These are phyloP conservation scores for Eupleurogrammus muticus DNA, from an alignment of 2,797 vertebrate genomes.

Conservation along the genomic window DNA sequence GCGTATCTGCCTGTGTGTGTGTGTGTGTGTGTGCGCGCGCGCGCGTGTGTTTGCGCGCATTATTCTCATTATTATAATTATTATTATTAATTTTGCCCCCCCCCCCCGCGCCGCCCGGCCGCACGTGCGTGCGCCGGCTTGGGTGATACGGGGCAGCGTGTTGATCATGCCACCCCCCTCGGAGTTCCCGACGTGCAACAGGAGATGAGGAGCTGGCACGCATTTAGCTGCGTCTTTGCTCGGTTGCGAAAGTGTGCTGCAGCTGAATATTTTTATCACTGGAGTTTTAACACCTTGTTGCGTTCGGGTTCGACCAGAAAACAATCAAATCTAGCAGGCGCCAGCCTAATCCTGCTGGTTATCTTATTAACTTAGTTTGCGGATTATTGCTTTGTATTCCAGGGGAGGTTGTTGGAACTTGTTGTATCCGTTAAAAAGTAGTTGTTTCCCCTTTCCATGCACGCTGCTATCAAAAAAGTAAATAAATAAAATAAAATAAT, in stretches of 20 bases:
- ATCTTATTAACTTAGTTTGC: conserved; percentile 1
- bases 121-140: conserved; percentile 45
- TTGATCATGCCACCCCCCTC: conserved; percentile 65
- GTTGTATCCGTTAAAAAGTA: conserved; percentile 50
- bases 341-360: neutral
- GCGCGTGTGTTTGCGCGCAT: neutral
- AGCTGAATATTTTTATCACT: conserved; percentile 41
- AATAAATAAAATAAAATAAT: no score
- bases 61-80: no score
- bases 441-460: conserved; percentile 30
- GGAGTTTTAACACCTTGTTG: conserved; percentile 32
- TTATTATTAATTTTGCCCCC: no score
- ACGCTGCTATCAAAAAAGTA: conserved; percentile 14
- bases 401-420: conserved; percentile 19
- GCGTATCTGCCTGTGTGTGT: conserved; percentile 8
- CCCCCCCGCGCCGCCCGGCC: no score
- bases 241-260: conserved; percentile 32
- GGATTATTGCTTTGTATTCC: neutral
- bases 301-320: conserved; percentile 14
- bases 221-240: conserved; percentile 35
- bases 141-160: conserved; percentile 62
- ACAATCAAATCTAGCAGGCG: conserved; percentile 2
- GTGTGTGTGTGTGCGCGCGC: conserved; percentile 1
- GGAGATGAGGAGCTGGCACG: conserved; percentile 62
- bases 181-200: conserved; percentile 78